Evolutionary conservation across 2,888 invertebrate species (phyloP).

Genomic region (Punctoribates punctum): DNA sequence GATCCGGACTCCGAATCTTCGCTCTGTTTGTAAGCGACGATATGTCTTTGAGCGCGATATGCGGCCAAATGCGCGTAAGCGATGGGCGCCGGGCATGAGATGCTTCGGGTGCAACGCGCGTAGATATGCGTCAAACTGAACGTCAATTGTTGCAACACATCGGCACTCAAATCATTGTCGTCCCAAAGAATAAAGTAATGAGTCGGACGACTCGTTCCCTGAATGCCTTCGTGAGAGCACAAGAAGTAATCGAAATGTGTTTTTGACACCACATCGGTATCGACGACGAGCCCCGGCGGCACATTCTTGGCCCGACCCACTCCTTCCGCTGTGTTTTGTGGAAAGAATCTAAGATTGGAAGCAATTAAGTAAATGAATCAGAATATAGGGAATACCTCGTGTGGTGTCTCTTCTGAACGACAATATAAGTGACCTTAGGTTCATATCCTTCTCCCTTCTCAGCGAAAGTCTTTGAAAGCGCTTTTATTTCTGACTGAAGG

Average conservation of each 20-base stretch:
- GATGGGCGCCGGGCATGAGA: constrained; percentile 51
- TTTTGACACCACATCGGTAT: constrained; percentile 76
- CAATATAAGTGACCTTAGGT: constrained; percentile 79
- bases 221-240: constrained; percentile 62
- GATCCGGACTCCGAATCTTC: constrained; percentile 1
- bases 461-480: constrained; percentile 58
- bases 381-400: constrained; percentile 55
- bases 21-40: constrained; percentile 25
- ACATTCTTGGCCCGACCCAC: constrained; percentile 61
- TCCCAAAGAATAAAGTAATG: constrained; percentile 47
- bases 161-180: constrained; percentile 44
- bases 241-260: constrained; percentile 82
- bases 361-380: not conserved
- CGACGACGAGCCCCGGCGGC: constrained; percentile 80
- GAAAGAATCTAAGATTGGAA: constrained; percentile 43
- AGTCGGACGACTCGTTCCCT: constrained; percentile 50
- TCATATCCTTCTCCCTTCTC: constrained; percentile 54
- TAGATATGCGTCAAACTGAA: constrained; percentile 49
- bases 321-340: constrained; percentile 22
- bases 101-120: constrained; percentile 49
- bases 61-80: constrained; percentile 48
- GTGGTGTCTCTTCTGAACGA: constrained; percentile 88
- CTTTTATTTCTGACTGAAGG: constrained; percentile 27
- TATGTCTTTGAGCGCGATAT: constrained; percentile 44
- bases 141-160: constrained; percentile 45